Conservation (phyloP, 2,888 invertebrate genomes). For the Drosophila phalerata region DNA sequence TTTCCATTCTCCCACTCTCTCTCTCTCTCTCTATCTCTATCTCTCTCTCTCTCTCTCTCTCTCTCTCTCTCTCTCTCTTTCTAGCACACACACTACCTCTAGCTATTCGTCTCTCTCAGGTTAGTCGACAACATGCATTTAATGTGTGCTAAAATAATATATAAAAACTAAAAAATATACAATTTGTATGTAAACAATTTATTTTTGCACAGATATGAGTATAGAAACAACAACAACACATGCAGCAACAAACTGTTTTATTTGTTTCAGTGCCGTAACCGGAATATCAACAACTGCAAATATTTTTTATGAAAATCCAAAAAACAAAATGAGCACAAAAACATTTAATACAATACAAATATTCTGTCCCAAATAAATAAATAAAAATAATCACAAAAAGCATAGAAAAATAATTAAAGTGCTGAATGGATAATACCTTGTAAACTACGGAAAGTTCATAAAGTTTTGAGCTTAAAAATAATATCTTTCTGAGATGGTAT, state of each 20-base stretch:
- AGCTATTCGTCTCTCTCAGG: background rate
- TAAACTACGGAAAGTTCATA: background rate
- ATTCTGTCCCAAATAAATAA: constrained; percentile 29
- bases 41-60: background rate
- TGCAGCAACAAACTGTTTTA: constrained; percentile 8
- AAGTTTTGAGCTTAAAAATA: too few species aligned
- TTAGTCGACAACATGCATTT: constrained; percentile 21
- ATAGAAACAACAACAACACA: constrained; percentile 16
- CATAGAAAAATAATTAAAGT: constrained; percentile 2
- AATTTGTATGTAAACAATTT: constrained; percentile 53
- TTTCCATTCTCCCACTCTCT: background rate
- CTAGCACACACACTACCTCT: background rate
- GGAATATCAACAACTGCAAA: constrained; percentile 30
- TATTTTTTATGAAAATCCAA: constrained; percentile 41
- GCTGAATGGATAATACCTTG: background rate
- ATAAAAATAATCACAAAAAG: constrained; percentile 3
- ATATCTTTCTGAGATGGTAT: too few species aligned
- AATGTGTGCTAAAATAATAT: constrained; percentile 23
- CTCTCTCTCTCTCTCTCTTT: background rate
- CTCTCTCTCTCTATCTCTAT: background rate
- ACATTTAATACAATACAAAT: constrained; percentile 32
- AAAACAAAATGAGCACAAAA: constrained; percentile 27
- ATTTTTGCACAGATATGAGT: constrained; percentile 27
- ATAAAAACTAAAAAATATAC: constrained; percentile 16
- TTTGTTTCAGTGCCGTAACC: constrained; percentile 11